These are phyloP conservation scores for Corythoichthys intestinalis DNA, from an alignment of 2,113 vertebrate species.

Conservation along the genomic window DNA sequence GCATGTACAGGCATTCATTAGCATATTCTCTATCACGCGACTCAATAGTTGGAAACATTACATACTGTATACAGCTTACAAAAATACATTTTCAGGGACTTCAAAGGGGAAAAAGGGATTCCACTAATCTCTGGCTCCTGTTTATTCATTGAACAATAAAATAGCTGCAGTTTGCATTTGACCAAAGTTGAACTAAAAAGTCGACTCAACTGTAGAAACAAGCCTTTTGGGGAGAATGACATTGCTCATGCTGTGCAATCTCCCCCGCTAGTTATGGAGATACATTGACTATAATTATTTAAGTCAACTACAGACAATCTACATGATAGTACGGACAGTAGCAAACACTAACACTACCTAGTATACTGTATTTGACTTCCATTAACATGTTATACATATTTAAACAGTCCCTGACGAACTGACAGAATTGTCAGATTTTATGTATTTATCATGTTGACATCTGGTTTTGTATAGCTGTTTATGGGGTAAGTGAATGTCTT, in stretches of 20 bases:
- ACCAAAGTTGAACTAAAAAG: constrained; percentile 16
- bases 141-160: constrained; percentile 22
- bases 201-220: constrained; percentile 27
- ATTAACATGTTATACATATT: constrained; percentile 65
- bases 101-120: background rate
- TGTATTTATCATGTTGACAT: constrained; percentile 50
- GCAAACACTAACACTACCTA: constrained; percentile 61
- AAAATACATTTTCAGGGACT: background rate
- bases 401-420: constrained; percentile 76
- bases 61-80: background rate
- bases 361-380: constrained; percentile 57
- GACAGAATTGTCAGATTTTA: constrained; percentile 70
- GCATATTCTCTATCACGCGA: background rate
- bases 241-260: constrained; percentile 48
- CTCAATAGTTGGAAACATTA: background rate
- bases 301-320: constrained; percentile 57
- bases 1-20: background rate
- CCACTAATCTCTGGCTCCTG: background rate
- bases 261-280: constrained; percentile 47
- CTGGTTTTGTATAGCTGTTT: constrained; percentile 52
- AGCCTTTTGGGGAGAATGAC: constrained; percentile 15
- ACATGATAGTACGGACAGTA: constrained; percentile 62
- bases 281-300: constrained; percentile 53
- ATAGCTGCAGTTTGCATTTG: constrained; percentile 23
- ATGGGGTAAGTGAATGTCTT: constrained; percentile 38